Percentiles rank a stretch among this genome's conserved stretches.
Evolutionary conservation across 92 coral and sea anemone genomes (phyloP).

Genomic region (Desmophyllum pertusum): DNA sequence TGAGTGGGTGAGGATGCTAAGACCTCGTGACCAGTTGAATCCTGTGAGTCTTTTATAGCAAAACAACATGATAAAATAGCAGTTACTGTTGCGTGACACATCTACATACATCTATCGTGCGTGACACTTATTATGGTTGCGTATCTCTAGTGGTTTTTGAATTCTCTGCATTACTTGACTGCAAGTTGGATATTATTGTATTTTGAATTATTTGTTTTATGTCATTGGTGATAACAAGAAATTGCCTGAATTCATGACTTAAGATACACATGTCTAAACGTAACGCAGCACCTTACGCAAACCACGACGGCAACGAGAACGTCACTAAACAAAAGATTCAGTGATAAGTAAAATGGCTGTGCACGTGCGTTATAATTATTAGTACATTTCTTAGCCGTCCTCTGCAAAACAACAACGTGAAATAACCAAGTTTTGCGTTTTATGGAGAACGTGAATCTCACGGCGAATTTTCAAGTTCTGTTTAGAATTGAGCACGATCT

Average conservation of each 20-base stretch:
- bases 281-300: too few relatives aligned
- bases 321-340: too few relatives aligned
- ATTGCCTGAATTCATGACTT: not conserved
- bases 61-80: slow-evolving; percentile 1
- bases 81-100: not conserved
- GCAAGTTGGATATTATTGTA: not conserved
- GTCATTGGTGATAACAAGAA: not conserved
- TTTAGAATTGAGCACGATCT: too few relatives aligned
- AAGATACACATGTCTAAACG: not conserved
- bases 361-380: too few relatives aligned
- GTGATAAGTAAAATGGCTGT: too few relatives aligned
- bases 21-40: not conserved
- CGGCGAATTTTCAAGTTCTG: too few relatives aligned
- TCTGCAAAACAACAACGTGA: too few relatives aligned
- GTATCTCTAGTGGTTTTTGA: not conserved
- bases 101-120: not conserved
- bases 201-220: not conserved
- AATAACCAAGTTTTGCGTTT: too few relatives aligned
- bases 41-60: slow-evolving; percentile 19
- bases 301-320: too few relatives aligned
- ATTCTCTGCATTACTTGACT: not conserved
- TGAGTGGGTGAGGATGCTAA: not conserved
- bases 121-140: not conserved
- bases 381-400: too few relatives aligned
- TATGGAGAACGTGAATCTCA: too few relatives aligned